Conservation (phyloP, 1,140 invertebrate species). For the Chymomyza costata region DNA sequence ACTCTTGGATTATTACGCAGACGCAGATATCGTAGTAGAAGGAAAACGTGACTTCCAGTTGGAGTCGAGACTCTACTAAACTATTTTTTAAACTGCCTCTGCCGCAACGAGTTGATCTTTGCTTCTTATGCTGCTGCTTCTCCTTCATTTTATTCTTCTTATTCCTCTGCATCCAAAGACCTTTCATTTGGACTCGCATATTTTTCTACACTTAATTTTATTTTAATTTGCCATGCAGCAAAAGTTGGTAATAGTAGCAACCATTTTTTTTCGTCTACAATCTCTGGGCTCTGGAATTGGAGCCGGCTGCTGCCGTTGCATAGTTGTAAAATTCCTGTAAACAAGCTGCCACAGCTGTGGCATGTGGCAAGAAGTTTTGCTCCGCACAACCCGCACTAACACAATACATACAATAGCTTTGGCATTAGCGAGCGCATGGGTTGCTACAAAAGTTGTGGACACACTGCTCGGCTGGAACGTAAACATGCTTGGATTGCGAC, state of each 20-base stretch:
- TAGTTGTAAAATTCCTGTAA: conserved; percentile 63
- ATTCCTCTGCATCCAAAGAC: background rate
- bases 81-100: conserved; percentile 42
- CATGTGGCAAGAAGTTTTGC: conserved; percentile 43
- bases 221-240: conserved; percentile 39
- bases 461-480: too few relatives aligned
- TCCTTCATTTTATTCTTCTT: too few relatives aligned
- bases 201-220: conserved; percentile 43
- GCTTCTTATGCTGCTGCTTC: too few relatives aligned
- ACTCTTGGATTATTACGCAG: conserved; percentile 42
- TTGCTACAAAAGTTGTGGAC: conserved; percentile 27
- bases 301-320: conserved; percentile 27
- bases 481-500: too few relatives aligned
- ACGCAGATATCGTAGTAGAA: conserved; percentile 1
- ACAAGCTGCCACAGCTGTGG: conserved; percentile 59
- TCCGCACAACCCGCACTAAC: conserved; percentile 23
- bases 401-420: conserved; percentile 26
- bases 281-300: conserved; percentile 1
- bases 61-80: conserved; percentile 35
- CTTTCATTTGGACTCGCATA: conserved; percentile 1
- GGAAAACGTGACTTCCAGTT: conserved; percentile 47
- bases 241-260: too few relatives aligned
- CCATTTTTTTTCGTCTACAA: too few relatives aligned
- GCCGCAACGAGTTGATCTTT: conserved; percentile 35
- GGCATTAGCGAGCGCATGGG: conserved; percentile 32